A percentile compares a stretch with the other conserved stretches of the same genome.
Evolutionary conservation across 2,113 vertebrate genomes (phyloP).

Genomic region (Channa maculata): DNA sequence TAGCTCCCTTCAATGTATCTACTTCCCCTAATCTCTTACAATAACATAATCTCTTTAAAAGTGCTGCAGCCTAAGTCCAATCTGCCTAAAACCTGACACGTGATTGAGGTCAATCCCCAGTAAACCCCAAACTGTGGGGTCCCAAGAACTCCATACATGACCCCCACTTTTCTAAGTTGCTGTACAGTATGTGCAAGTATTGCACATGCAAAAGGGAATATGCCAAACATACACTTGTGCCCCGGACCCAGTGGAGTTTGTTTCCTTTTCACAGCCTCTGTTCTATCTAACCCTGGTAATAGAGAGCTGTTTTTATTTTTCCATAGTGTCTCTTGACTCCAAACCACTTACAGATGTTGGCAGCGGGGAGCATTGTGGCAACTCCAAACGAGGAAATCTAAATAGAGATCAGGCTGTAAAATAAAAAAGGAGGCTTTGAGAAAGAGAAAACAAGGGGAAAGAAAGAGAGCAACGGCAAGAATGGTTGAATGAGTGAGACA

Average conservation of each 20-base stretch:
- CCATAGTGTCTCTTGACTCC: conserved; percentile 78
- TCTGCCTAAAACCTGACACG: conserved; percentile 81
- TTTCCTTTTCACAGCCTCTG: conserved; percentile 52
- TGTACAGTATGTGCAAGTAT: conserved; percentile 37
- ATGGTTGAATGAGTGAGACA: conserved; percentile 42
- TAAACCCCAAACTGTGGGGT: conserved; percentile 68
- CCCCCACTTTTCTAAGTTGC: conserved; percentile 9
- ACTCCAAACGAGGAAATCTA: conserved; percentile 83
- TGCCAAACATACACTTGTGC: conserved; percentile 22
- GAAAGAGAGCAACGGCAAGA: conserved; percentile 50
- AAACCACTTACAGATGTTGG: conserved; percentile 86
- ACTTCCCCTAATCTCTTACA: conserved; percentile 81
- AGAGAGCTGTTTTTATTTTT: conserved; percentile 70
- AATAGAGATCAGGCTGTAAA: conserved; percentile 82
- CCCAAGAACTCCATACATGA: conserved; percentile 24
- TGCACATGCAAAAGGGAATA: background rate
- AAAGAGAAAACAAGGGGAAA: conserved; percentile 64
- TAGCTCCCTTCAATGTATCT: conserved; percentile 80
- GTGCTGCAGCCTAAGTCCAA: conserved; percentile 80
- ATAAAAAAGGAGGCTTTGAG: conserved; percentile 70
- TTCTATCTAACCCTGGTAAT: conserved; percentile 57
- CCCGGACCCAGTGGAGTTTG: conserved; percentile 59
- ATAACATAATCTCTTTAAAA: conserved; percentile 84
- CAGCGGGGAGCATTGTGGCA: conserved; percentile 79
- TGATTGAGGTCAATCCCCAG: conserved; percentile 79